These are phyloP conservation scores for Pristiophorus japonicus DNA, from an alignment of 2,113 vertebrate species.

Conservation along the genomic window DNA sequence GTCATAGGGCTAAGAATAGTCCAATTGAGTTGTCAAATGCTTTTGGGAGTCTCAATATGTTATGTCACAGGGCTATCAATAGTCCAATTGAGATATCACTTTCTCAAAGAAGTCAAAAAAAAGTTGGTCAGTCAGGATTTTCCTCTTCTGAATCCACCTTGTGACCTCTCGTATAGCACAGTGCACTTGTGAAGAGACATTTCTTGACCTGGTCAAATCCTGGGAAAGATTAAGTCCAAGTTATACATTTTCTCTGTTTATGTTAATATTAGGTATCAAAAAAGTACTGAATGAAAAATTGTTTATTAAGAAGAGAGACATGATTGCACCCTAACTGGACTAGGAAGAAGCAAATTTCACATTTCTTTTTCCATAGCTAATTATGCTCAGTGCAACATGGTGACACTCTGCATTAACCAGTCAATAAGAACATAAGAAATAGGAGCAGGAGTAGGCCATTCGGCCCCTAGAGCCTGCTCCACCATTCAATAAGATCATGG, in stretches of 20 bases:
- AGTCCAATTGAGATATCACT: no score
- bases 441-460: no score
- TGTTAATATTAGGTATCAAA: not conserved
- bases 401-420: no score
- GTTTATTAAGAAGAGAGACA: not conserved
- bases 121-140: not conserved
- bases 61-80: no score
- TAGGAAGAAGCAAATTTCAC: not conserved
- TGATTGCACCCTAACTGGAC: not conserved
- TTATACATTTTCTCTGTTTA: not conserved
- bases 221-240: not conserved
- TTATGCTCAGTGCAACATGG: not conserved
- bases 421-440: no score
- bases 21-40: no score
- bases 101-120: no score
- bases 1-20: no score
- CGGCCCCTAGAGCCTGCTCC: no score
- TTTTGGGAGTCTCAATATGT: no score
- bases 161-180: not conserved
- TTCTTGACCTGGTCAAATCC: not conserved
- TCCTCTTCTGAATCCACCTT: not conserved
- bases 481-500: no score
- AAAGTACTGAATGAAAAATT: not conserved
- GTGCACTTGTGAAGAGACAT: not conserved
- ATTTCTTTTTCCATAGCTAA: not conserved